Conservation (phyloP, 2,797 vertebrate species). For the Schizopygopsis malacanthus region DNA sequence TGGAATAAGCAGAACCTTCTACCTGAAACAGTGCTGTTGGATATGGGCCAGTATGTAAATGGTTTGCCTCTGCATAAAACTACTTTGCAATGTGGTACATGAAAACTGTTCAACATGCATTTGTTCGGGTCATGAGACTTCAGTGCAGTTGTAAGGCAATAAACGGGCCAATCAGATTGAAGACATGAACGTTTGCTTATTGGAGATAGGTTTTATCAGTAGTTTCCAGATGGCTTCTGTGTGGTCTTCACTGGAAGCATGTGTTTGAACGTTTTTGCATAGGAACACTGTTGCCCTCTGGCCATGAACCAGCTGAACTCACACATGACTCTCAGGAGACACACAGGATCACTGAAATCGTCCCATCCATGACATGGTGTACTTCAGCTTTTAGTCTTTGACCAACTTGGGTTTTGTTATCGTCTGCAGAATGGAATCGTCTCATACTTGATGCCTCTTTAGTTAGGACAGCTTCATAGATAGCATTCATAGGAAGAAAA, state of each 20-base stretch:
- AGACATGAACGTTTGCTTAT: constrained; percentile 50
- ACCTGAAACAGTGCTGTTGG: constrained; percentile 16
- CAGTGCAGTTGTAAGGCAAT: background rate
- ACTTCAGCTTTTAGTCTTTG: constrained; percentile 24
- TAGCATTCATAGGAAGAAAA: background rate
- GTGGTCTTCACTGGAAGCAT: constrained; percentile 29
- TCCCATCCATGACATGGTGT: background rate
- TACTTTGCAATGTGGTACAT: background rate
- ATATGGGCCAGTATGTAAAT: background rate
- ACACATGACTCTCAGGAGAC: constrained; percentile 50
- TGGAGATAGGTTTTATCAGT: constrained; percentile 79
- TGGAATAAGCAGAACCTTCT: background rate
- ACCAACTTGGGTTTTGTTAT: background rate
- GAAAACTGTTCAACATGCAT: too few species aligned
- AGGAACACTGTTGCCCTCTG: constrained; percentile 49
- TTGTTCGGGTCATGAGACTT: background rate
- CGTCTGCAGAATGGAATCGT: background rate
- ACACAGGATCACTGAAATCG: constrained; percentile 5
- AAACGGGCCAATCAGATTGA: background rate
- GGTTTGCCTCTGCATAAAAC: background rate
- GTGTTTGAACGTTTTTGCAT: constrained; percentile 27
- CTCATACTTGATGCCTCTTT: background rate
- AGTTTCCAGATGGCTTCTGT: constrained; percentile 60
- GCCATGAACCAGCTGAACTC: constrained; percentile 9
- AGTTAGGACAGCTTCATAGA: background rate